Evolutionary conservation across 2,888 invertebrate species (phyloP), one percentile per base, ranked within the genome.

Genomic region (Clanis bilineata): DNA sequence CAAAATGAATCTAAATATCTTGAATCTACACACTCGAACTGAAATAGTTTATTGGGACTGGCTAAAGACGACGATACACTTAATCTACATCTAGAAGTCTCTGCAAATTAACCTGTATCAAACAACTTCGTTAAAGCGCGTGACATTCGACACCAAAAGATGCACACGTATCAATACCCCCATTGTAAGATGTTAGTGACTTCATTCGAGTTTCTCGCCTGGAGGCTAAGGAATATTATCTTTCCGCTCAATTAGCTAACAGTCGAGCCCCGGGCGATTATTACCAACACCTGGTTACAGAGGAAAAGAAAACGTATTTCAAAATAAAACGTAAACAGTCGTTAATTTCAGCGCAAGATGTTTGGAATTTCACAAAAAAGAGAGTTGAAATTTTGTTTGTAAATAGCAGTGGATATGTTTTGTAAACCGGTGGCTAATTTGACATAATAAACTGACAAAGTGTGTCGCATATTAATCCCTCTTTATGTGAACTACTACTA

Each of bases 201-300:
- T 15, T 23, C 23, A 28, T 39, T 47, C 21, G n/a, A 10, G 22
- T 47, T 10, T 28, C 25, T 2, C 36, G n/a, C 58, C 75, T 79
- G 70, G 41, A 60, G 65, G 75, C 64, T 67, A 63, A 66, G 87
- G 73, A 88, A 87, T 71, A 62, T 65, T 70, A 86, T 80, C 72
- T 75, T 72, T 72, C 57, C 61, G 63, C 68, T 76, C 76, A 85
- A 85, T 86, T 86, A 86, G 78, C 71, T 63, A 71, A 66, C 60
- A 45, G 64, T 66, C 59, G 66, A 67, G 62, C 77, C 83, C 64
- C 63, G 64, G 74, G 79, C 76, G 66, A 70, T 74, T 74, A 75
- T 76, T 76, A 77, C 67, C 72, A 80, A 80, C 79, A 79, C 77
- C 78, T 78, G 77, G 76, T 72, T 71, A 70, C 70, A 58, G 59